phyloP scores from a whole-genome alignment of 1,140 invertebrate species.

The Linepithema humile region DNA sequence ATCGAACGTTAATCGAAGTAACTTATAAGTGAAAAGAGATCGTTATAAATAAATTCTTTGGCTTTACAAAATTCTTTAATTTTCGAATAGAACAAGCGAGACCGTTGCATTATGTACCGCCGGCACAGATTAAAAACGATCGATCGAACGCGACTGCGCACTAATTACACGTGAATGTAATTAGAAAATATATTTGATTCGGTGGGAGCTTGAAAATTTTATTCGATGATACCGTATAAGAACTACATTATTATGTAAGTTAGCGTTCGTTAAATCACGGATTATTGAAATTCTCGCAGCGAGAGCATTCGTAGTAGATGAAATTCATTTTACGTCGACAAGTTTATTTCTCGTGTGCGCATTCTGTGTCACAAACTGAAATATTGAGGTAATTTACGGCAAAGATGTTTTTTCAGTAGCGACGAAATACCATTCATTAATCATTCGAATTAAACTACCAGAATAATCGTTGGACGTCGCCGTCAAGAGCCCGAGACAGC shows the following conservation, averaged over 20 bases:
- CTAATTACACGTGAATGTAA: conserved; percentile 16
- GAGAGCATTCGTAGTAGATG: background rate
- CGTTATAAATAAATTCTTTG: background rate
- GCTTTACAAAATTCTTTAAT: background rate
- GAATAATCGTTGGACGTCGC: conserved; percentile 24
- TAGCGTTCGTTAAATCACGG: conserved; percentile 30
- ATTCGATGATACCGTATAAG: background rate
- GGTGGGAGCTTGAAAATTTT: conserved; percentile 25
- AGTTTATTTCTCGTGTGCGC: background rate
- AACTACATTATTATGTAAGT: conserved; percentile 7
- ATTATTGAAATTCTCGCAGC: conserved; percentile 50
- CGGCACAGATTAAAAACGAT: conserved; percentile 30
- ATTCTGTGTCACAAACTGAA: background rate
- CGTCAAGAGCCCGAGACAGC: conserved; percentile 15
- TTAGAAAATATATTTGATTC: conserved; percentile 18
- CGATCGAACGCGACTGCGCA: conserved; percentile 25
- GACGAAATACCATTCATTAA: conserved; percentile 6
- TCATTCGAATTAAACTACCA: conserved; percentile 28
- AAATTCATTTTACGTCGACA: conserved; percentile 3
- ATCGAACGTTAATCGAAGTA: no score
- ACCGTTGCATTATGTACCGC: conserved; percentile 11
- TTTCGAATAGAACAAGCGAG: background rate
- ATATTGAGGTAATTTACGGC: background rate
- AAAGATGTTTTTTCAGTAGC: background rate
- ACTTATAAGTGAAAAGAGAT: background rate